A percentile compares a stretch with the other conserved stretches of the same genome.
These are phyloP conservation scores for Sciaenops ocellatus DNA, from an alignment of 2,797 vertebrate species.

Conservation along the genomic window DNA sequence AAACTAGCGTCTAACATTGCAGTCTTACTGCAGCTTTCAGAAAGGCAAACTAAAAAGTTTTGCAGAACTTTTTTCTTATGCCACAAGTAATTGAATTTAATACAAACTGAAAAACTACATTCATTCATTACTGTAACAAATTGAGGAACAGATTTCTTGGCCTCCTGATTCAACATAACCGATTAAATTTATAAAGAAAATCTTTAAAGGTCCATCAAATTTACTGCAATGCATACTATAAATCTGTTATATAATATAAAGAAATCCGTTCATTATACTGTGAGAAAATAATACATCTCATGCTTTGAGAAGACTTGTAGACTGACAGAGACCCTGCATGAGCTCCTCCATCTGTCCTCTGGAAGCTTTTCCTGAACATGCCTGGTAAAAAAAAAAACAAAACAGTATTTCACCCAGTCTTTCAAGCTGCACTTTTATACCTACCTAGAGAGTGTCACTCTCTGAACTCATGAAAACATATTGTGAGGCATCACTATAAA, in stretches of 20 bases:
- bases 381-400: conserved; percentile 12
- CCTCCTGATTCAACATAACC: conserved; percentile 6
- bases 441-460: conserved; percentile 39
- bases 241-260: conserved; percentile 12
- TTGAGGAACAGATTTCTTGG: conserved; percentile 7
- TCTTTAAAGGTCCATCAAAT: conserved; percentile 30
- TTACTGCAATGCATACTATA: conserved; percentile 1
- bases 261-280: conserved; percentile 19
- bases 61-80: not conserved
- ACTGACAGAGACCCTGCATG: conserved; percentile 23
- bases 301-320: conserved; percentile 21
- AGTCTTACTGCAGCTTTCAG: conserved; percentile 5
- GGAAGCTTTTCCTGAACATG: conserved; percentile 10
- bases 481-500: conserved; percentile 22
- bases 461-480: conserved; percentile 48
- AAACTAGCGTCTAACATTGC: not conserved
- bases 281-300: conserved; percentile 28
- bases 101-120: conserved; percentile 17
- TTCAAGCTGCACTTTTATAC: conserved; percentile 34
- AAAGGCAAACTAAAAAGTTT: not conserved
- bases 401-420: conserved; percentile 13
- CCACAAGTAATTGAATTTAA: conserved; percentile 20
- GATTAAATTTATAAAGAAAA: conserved; percentile 9
- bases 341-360: conserved; percentile 22
- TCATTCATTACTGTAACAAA: conserved; percentile 26